These are phyloP conservation scores for Coryphaenoides rupestris DNA, from an alignment of 2,113 vertebrate genomes.

Conservation along the genomic window DNA sequence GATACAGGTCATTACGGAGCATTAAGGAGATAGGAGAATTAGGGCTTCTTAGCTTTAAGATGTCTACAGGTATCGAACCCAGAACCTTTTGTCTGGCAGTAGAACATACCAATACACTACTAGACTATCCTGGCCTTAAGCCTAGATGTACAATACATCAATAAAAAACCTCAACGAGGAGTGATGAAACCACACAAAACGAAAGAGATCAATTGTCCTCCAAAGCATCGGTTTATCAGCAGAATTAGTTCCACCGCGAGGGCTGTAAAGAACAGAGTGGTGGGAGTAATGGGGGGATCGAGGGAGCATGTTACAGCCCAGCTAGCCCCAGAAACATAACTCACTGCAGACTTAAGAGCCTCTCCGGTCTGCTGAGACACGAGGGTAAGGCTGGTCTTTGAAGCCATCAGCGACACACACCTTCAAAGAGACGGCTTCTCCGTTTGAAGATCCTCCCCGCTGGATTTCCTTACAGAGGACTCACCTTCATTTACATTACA, in stretches of 20 bases:
- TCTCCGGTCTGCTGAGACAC: conserved; percentile 41
- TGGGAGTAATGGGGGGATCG: conserved; percentile 14
- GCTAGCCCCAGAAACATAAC: background rate
- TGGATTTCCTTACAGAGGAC: conserved; percentile 36
- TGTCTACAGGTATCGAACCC: too few species aligned
- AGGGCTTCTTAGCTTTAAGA: too few species aligned
- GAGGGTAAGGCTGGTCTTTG: conserved; percentile 56
- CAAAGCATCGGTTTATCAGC: conserved; percentile 19
- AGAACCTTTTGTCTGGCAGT: too few species aligned
- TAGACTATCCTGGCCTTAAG: too few species aligned
- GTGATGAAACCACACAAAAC: conserved; percentile 29
- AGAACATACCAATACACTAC: too few species aligned
- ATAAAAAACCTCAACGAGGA: conserved; percentile 26
- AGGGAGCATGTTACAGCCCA: background rate
- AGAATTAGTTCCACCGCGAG: conserved; percentile 7
- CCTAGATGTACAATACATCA: background rate
- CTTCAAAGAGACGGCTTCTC: conserved; percentile 65
- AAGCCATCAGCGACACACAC: conserved; percentile 65
- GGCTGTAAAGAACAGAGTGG: conserved; percentile 6
- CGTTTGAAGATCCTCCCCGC: conserved; percentile 65
- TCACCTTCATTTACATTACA: conserved; percentile 53
- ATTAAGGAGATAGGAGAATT: too few species aligned
- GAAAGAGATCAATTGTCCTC: conserved; percentile 11
- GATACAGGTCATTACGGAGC: too few species aligned
- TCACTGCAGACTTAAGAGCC: conserved; percentile 41